Evolutionary conservation across 2,797 vertebrate species (phyloP), one percentile per base, ranked within the genome.

Genomic region (Nyctibius grandis): DNA sequence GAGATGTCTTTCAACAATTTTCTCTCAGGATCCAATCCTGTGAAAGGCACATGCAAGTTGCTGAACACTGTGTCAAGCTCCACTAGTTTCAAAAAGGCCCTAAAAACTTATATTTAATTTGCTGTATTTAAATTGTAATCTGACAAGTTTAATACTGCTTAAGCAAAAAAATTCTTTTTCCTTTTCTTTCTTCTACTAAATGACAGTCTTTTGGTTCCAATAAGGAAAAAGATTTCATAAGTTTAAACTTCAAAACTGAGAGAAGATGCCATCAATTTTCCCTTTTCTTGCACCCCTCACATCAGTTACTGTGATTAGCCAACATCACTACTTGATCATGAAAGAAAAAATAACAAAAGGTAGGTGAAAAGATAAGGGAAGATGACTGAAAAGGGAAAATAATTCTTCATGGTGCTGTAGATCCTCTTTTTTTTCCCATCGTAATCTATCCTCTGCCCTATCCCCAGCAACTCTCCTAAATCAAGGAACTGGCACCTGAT

Each of bases 1-100:
- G 95, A 97, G 87, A 96, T 73, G 85, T 75, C 92, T 96, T 94
- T 96, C 94, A 96, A 86, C 68, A 82, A 92, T 95, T 84, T 85
- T 83, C 91, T 96, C 89, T 81, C 85, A 95, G 89, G 68, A 85
- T 17, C 40, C 85, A 86, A 57, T 91, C 94, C 77, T 89, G 82
- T 54, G 84, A 91, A 94, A 91, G 42, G 70, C 89, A 93, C 50
- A 86, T 34, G 77, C n/a, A 91, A 88, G 67, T 53, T 89, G 65
- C 76, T 95, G 92, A 95, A 78, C 48, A 44, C 31, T 80, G 17
- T 38, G 61, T 93, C 96, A 89, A 91, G 53, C 42, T 85, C 57
- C 53, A 92, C 91, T 70, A 74, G 12, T 53, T 92, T 88, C 72
- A 95, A 91, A 94, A 83, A 40, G 69, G 14, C 42, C 42, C 57